Conservation (phyloP, 2,888 invertebrate genomes). For the Dendrolimus houi region DNA sequence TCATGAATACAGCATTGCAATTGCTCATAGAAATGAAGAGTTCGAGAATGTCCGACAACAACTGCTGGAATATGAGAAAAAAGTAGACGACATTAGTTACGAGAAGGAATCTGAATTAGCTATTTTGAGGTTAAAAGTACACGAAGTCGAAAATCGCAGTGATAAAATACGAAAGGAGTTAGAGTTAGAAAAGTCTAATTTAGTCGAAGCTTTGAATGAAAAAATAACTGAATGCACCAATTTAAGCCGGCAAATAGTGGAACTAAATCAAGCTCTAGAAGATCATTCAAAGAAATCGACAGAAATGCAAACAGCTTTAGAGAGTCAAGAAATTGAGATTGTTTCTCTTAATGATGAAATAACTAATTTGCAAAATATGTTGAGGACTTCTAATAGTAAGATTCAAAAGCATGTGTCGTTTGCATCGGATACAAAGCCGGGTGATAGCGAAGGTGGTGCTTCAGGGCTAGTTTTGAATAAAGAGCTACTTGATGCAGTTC, state of each 20-base stretch:
- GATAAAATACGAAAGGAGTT: constrained; percentile 36
- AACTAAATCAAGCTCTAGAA: constrained; percentile 69
- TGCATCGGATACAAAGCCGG: constrained; percentile 57
- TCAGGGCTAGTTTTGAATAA: constrained; percentile 27
- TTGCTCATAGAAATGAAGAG: constrained; percentile 55
- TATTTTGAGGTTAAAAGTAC: constrained; percentile 67
- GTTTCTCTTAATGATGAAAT: constrained; percentile 83
- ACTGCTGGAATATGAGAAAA: constrained; percentile 55
- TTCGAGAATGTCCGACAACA: constrained; percentile 58
- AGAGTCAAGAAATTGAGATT: constrained; percentile 83
- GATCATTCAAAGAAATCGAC: constrained; percentile 72
- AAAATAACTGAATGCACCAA: constrained; percentile 68
- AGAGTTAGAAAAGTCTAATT: constrained; percentile 37
- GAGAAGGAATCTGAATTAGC: constrained; percentile 75
- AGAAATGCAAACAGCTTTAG: constrained; percentile 78
- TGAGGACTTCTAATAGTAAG: constrained; percentile 44
- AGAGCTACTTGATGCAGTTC: constrained; percentile 53
- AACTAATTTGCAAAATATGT: constrained; percentile 37
- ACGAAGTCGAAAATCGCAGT: constrained; percentile 53
- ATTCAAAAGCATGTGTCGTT: constrained; percentile 67
- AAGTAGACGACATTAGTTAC: constrained; percentile 62
- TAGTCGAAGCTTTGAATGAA: constrained; percentile 47
- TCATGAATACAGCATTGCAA: constrained; percentile 43
- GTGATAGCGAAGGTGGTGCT: constrained; percentile 23
- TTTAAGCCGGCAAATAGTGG: constrained; percentile 65